These are phyloP conservation scores for Ranitomeya imitator DNA, from an alignment of 2,113 vertebrate species.

Conservation along the genomic window DNA sequence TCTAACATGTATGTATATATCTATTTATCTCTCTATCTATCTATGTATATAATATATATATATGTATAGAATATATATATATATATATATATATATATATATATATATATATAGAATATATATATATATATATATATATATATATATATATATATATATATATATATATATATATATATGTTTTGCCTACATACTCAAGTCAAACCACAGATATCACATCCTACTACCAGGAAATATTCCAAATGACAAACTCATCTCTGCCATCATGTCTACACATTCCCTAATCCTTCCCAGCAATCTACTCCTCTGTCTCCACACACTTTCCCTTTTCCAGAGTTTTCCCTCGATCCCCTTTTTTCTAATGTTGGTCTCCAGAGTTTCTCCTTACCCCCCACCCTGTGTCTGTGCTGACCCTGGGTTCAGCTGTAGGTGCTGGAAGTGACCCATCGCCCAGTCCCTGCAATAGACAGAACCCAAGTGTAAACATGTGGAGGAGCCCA, in stretches of 20 bases:
- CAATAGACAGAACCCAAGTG: not conserved
- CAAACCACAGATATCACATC: not conserved
- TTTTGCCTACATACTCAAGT: not conserved
- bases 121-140: not conserved
- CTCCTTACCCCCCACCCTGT: not conserved
- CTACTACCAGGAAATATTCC: not conserved
- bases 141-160: conserved; percentile 9
- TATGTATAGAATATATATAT: not conserved
- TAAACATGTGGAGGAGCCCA: not conserved
- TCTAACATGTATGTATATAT: not conserved
- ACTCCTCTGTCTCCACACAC: too few species aligned
- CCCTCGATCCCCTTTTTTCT: not conserved
- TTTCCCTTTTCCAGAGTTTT: not conserved
- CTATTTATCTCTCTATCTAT: conserved; percentile 16
- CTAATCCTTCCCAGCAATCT: too few species aligned
- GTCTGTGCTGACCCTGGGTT: not conserved
- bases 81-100: not conserved
- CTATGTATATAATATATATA: too few species aligned
- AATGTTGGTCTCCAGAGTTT: not conserved
- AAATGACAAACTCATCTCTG: not conserved
- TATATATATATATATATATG: not conserved
- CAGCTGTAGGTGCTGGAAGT: conserved; percentile 5
- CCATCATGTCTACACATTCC: not conserved
- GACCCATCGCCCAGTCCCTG: not conserved
- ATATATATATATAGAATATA: not conserved